These are phyloP conservation scores for Agriopis leucophaearia DNA, from an alignment of 2,888 invertebrate species.

Conservation along the genomic window DNA sequence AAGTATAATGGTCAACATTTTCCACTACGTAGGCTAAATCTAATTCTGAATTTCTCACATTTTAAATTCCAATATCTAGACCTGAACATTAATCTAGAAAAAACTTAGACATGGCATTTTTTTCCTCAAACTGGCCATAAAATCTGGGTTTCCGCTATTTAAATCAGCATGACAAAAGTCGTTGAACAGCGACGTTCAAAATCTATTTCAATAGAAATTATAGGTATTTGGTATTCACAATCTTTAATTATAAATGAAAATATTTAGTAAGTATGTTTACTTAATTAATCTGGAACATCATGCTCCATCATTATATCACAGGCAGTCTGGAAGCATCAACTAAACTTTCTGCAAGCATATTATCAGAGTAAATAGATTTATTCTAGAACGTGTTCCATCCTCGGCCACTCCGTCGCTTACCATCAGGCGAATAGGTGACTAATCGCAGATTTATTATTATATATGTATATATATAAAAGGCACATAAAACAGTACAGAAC, in stretches of 20 bases:
- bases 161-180: neutral
- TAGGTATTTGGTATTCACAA: neutral
- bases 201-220: neutral
- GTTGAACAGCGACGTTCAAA: neutral
- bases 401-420: no score
- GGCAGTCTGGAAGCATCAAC: no score
- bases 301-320: neutral
- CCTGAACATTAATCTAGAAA: neutral
- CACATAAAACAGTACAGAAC: no score
- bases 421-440: no score
- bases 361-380: no score
- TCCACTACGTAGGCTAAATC: neutral
- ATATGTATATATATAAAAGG: no score
- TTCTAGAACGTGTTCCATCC: no score
- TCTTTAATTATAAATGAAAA: no score
- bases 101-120: neutral
- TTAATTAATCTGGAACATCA: neutral
- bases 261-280: no score
- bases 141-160: neutral
- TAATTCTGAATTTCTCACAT: slow-evolving; percentile 3
- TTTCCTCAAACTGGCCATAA: neutral
- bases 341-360: no score
- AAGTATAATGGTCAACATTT: neutral
- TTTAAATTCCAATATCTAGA: slow-evolving; percentile 2
- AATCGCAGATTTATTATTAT: no score